Percentiles rank a stretch among this genome's conserved stretches.
Conservation (phyloP, 2,113 vertebrate species). For the Zosterops japonicus region DNA sequence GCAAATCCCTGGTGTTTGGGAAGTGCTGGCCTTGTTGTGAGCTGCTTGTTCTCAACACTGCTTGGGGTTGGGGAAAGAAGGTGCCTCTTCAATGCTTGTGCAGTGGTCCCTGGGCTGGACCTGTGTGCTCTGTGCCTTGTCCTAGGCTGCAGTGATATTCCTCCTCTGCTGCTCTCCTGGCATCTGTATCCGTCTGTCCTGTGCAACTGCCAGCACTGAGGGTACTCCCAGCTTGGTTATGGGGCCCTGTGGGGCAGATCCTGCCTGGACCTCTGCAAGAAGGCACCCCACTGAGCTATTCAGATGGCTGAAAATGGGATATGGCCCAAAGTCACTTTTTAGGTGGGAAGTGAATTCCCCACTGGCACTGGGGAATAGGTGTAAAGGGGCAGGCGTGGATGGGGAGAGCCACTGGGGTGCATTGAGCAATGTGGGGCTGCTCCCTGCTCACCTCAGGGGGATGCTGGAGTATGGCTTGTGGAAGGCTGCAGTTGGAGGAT, state of each 20-base stretch:
- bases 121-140: fast-evolving
- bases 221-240: background rate
- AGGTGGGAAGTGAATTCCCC: background rate
- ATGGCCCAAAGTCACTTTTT: background rate
- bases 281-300: background rate
- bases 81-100: fast-evolving
- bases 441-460: fast-evolving
- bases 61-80: background rate
- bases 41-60: background rate
- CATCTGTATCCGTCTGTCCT: fast-evolving
- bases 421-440: background rate
- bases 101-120: background rate
- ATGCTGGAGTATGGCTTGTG: background rate
- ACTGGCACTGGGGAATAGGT: fast-evolving
- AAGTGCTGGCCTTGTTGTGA: background rate
- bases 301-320: background rate
- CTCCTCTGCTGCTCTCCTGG: background rate
- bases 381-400: background rate
- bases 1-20: background rate
- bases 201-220: fast-evolving
- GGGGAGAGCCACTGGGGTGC: background rate
- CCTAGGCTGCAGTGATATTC: fast-evolving
- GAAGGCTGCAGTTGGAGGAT: background rate
- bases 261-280: background rate
- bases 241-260: background rate